Percentiles rank a stretch among this genome's conserved stretches.
phyloP scores from a whole-genome alignment of 2,888 invertebrate species.

The Euproctis similis region DNA sequence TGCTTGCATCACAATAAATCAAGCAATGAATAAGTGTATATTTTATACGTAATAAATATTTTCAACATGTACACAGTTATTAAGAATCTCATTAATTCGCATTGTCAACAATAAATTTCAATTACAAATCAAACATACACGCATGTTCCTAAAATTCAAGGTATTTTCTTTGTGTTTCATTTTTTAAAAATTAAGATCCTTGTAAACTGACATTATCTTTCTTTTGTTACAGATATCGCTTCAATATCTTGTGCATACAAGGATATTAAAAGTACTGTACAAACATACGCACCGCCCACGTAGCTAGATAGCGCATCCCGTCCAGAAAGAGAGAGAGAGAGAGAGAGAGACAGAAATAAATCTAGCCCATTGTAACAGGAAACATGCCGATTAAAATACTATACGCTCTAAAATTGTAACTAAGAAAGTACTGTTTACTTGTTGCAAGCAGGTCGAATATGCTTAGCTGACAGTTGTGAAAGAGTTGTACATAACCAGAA shows the following conservation, averaged over 20 bases:
- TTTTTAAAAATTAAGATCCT: no score
- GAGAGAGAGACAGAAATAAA: no score
- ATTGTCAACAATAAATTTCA: slow-evolving; percentile 15
- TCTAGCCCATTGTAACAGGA: slow-evolving; percentile 63
- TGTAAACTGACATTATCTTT: slow-evolving; percentile 34
- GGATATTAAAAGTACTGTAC: slow-evolving; percentile 62
- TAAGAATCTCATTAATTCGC: slow-evolving; percentile 11
- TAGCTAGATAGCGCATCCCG: slow-evolving; percentile 59
- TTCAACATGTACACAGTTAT: slow-evolving; percentile 4
- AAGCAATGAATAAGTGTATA: slow-evolving; percentile 14
- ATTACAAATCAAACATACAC: slow-evolving; percentile 11
- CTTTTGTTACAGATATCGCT: slow-evolving; percentile 70
- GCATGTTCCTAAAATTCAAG: slow-evolving; percentile 3
- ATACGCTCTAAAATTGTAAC: slow-evolving; percentile 28
- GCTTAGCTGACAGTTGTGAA: slow-evolving; percentile 55
- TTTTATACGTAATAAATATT: slow-evolving; percentile 8
- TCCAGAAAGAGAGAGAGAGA: no score
- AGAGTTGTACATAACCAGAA: slow-evolving; percentile 19
- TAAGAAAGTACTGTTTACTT: slow-evolving; percentile 22
- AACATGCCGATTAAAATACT: slow-evolving; percentile 53
- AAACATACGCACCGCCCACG: slow-evolving; percentile 61
- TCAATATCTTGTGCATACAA: slow-evolving; percentile 65
- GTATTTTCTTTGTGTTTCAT: slow-evolving; percentile 23
- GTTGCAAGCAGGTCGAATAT: slow-evolving; percentile 34
- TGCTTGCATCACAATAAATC: slow-evolving; percentile 27